phyloP scores from a whole-genome alignment of 92 coral and sea anemone genomes.

The Parazoanthus atlanticus region DNA sequence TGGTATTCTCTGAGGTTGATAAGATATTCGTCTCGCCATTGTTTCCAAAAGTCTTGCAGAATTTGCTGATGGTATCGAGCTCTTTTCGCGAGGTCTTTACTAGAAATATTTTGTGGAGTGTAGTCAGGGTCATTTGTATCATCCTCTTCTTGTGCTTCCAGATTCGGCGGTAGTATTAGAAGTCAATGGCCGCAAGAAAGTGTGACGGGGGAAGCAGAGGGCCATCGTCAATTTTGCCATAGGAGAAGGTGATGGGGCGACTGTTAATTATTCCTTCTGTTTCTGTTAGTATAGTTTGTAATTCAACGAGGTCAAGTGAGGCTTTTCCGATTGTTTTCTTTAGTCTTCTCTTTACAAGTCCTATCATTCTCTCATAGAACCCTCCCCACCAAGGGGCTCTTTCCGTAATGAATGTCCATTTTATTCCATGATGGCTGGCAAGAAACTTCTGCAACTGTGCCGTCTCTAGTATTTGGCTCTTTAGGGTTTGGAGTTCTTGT shows the following conservation, averaged over 20 bases:
- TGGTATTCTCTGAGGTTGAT: constrained; percentile 14
- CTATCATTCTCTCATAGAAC: constrained; percentile 36
- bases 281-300: constrained; percentile 31
- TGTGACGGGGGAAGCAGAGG: constrained; percentile 35
- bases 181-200: constrained; percentile 30
- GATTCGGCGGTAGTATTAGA: constrained; percentile 24
- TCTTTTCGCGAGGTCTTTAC: constrained; percentile 29
- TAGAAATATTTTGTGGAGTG: constrained; percentile 27
- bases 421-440: constrained; percentile 22
- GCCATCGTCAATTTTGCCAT: constrained; percentile 9
- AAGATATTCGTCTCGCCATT: constrained; percentile 38
- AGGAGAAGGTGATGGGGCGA: constrained; percentile 11
- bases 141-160: constrained; percentile 31
- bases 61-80: constrained; percentile 18
- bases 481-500: constrained; percentile 40
- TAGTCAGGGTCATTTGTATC: constrained; percentile 32
- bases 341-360: constrained; percentile 39
- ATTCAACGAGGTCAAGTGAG: constrained; percentile 5
- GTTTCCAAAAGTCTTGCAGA: constrained; percentile 42
- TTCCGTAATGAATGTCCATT: constrained; percentile 8
- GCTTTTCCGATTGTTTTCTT: constrained; percentile 43
- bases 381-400: constrained; percentile 32
- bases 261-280: constrained; percentile 30
- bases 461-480: constrained; percentile 22
- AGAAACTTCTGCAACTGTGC: constrained; percentile 31